phyloP scores from a whole-genome alignment of 2,888 invertebrate genomes.

The Marasmarcha lunaedactyla region DNA sequence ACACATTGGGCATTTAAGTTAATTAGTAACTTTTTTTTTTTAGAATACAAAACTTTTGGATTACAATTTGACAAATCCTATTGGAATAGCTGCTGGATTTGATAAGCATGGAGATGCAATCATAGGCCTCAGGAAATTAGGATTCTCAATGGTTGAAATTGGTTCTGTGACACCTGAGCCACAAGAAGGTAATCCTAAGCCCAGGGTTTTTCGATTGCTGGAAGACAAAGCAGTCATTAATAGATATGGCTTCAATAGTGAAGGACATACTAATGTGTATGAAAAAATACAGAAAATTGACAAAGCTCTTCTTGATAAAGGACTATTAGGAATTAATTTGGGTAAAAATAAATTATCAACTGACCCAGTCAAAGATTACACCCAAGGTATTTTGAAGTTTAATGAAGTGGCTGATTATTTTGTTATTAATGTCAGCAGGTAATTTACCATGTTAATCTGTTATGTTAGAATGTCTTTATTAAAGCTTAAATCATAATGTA shows the following conservation, averaged over 20 bases:
- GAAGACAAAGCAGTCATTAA: constrained; percentile 93
- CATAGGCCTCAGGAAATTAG: constrained; percentile 81
- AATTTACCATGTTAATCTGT: too few species aligned
- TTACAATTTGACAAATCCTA: constrained; percentile 83
- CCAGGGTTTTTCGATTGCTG: constrained; percentile 89
- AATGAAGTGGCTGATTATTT: constrained; percentile 91
- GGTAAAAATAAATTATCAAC: constrained; percentile 92
- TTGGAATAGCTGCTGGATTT: constrained; percentile 99
- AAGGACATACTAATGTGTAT: constrained; percentile 85
- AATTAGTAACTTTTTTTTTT: too few species aligned
- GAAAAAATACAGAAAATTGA: constrained; percentile 73
- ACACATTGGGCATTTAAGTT: too few species aligned
- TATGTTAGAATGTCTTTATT: too few species aligned
- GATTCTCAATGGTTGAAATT: constrained; percentile 96
- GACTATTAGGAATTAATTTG: constrained; percentile 91
- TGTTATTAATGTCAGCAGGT: constrained; percentile 94
- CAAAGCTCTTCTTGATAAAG: constrained; percentile 60
- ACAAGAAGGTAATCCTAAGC: constrained; percentile 93
- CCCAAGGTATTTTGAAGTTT: constrained; percentile 86
- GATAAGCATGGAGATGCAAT: constrained; percentile 97
- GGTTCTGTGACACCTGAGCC: constrained; percentile 96
- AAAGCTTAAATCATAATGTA: too few species aligned
- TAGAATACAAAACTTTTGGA: constrained; percentile 81
- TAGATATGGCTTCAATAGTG: constrained; percentile 92
- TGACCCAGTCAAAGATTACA: constrained; percentile 84